Evolutionary conservation across 1,140 invertebrate species (phyloP).

Genomic region (Lepidotrigona ventralis): DNA sequence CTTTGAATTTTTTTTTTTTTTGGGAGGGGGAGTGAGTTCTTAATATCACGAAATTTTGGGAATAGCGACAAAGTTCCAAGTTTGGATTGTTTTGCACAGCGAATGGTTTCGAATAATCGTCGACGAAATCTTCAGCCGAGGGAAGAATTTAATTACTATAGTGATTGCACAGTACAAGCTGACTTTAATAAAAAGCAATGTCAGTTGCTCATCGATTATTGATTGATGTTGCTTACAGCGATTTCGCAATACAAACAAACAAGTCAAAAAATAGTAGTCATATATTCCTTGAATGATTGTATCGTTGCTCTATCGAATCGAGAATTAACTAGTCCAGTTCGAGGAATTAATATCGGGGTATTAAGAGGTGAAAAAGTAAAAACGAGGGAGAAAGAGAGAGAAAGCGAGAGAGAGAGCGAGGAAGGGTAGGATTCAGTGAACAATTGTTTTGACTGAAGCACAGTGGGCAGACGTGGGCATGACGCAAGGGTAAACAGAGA

Average conservation of each 20-base stretch:
- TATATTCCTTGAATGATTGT: background rate
- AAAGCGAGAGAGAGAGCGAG: too few relatives aligned
- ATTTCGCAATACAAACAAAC: background rate
- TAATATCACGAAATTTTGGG: too few relatives aligned
- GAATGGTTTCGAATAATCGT: too few relatives aligned
- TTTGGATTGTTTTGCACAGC: too few relatives aligned
- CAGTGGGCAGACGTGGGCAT: background rate
- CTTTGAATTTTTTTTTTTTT: too few relatives aligned
- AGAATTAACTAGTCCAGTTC: background rate
- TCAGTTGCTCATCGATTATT: too few relatives aligned
- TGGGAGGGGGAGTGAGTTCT: too few relatives aligned
- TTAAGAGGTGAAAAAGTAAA: background rate
- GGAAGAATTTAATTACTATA: too few relatives aligned
- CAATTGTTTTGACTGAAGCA: slow-evolving; percentile 11
- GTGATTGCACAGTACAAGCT: background rate
- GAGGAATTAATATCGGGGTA: background rate
- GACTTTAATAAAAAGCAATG: too few relatives aligned
- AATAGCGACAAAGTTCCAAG: too few relatives aligned
- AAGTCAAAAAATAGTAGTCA: background rate
- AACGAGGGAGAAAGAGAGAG: background rate
- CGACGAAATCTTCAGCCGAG: background rate
- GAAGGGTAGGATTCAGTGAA: background rate
- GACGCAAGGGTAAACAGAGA: background rate
- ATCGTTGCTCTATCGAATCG: background rate
- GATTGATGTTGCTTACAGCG: too few relatives aligned